A percentile compares a stretch with the other conserved stretches of the same genome.
Conservation (phyloP, 2,888 invertebrate species). For the Cataglyphis albicans region DNA sequence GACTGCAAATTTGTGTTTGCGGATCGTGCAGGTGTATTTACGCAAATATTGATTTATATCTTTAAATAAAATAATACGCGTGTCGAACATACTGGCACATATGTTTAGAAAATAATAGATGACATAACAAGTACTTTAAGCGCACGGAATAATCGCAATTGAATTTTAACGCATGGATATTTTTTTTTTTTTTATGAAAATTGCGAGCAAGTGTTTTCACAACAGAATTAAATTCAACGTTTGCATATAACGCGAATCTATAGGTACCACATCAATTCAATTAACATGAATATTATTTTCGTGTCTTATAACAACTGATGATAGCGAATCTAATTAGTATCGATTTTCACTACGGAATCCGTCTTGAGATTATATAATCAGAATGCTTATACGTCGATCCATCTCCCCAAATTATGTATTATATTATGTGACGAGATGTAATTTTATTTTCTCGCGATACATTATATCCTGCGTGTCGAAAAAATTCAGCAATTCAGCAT, state of each 20-base stretch:
- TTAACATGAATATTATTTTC: slow-evolving; percentile 41
- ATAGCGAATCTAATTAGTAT: slow-evolving; percentile 67
- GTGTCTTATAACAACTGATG: slow-evolving; percentile 42
- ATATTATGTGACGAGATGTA: neutral
- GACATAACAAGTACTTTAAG: neutral
- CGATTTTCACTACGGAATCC: slow-evolving; percentile 59
- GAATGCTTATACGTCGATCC: slow-evolving; percentile 10
- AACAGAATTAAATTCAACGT: neutral
- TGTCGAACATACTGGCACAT: neutral
- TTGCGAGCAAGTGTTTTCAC: neutral
- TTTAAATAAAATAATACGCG: slow-evolving; percentile 13
- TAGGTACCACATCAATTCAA: slow-evolving; percentile 54
- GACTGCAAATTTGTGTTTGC: slow-evolving; percentile 20
- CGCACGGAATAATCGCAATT: neutral
- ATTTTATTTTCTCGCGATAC: neutral
- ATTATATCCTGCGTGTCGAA: neutral
- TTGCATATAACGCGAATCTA: neutral
- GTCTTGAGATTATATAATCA: slow-evolving; percentile 47
- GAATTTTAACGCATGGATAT: neutral
- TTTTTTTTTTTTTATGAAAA: neutral
- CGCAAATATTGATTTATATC: slow-evolving; percentile 14
- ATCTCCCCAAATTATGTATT: slow-evolving; percentile 34
- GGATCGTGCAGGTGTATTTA: neutral
- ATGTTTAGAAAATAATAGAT: neutral
- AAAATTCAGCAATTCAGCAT: neutral